Evolutionary conservation across 2,888 invertebrate genomes (phyloP), one percentile per base, ranked within the genome.

Genomic region (Limnephilus rhombicus): DNA sequence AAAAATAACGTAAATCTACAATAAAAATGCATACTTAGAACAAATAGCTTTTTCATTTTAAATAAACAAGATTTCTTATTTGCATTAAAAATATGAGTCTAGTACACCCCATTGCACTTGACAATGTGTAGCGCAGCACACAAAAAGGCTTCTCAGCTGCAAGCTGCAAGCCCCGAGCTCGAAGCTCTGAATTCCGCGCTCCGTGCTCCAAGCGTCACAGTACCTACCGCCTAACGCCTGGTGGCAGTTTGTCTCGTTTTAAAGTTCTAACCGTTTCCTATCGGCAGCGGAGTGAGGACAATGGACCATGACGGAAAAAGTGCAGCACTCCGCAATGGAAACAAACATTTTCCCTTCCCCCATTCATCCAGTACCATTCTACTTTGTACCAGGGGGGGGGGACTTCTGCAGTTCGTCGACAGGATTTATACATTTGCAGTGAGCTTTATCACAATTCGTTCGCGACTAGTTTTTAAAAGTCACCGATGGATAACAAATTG

Each of bases 191-290:
- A 68, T 68, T 68, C 53, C 18, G 7, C 18, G 24, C 24, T 5
- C 24, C 13, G 24, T 18, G 53, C 18, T 68, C 7, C 24, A 24
- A 24, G 53, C 53, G 24, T 68, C 53, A 18, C 18, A 68, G 53
- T 83, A 85, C 24, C 37, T 31, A 9, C 34, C 3, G 15, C 11
- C 4, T 13, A 0, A 13, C 49, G 49, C 24, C 68, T 45, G 53
- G 31, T 29, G 49, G 68, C 29, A 87, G 68, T 87, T 87, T 87
- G 87, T 87, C 89, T 89, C 89, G 80, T 89, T 89, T 29, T 34
- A 80, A 80, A 89, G 89, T 80, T 81, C 81, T 89, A 80, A 89
- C 80, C 41, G 89, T 87, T 87, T 87, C 87, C 87, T 87, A 87
- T 87, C 87, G 34, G 68, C 85, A 87, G 87, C 37, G 85, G 85